These are phyloP conservation scores for Aphrophora alni DNA, from an alignment of 2,888 invertebrate genomes.

Conservation along the genomic window DNA sequence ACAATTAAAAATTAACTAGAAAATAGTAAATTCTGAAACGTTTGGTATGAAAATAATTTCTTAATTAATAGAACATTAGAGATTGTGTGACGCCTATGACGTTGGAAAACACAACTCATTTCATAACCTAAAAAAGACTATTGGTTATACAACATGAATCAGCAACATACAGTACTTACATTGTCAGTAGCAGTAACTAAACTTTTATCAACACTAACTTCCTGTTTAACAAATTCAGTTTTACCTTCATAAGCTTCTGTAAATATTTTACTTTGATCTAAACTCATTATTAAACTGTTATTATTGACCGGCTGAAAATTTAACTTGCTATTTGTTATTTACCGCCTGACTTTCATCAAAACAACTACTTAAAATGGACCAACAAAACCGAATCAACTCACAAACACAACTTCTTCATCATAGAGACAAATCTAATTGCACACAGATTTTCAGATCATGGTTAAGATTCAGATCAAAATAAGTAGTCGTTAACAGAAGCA, in stretches of 20 bases:
- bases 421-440: too few relatives aligned
- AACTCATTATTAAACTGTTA: background rate
- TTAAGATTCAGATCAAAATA: too few relatives aligned
- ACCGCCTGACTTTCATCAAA: too few relatives aligned
- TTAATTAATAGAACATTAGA: background rate
- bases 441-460: too few relatives aligned
- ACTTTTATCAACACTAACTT: background rate
- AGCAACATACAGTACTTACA: background rate
- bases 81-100: background rate
- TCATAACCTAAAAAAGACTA: background rate
- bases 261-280: conserved; percentile 4
- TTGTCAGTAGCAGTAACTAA: background rate
- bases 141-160: background rate
- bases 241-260: conserved; percentile 20
- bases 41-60: background rate
- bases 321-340: background rate
- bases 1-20: too few relatives aligned
- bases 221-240: background rate
- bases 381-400: too few relatives aligned
- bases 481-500: too few relatives aligned
- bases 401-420: too few relatives aligned
- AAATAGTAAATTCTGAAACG: too few relatives aligned
- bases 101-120: too few relatives aligned
- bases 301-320: background rate
- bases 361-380: too few relatives aligned